Evolutionary conservation across 2,113 vertebrate species (phyloP), one percentile per base, ranked within the genome.

Genomic region (Oreochromis spilurus): DNA sequence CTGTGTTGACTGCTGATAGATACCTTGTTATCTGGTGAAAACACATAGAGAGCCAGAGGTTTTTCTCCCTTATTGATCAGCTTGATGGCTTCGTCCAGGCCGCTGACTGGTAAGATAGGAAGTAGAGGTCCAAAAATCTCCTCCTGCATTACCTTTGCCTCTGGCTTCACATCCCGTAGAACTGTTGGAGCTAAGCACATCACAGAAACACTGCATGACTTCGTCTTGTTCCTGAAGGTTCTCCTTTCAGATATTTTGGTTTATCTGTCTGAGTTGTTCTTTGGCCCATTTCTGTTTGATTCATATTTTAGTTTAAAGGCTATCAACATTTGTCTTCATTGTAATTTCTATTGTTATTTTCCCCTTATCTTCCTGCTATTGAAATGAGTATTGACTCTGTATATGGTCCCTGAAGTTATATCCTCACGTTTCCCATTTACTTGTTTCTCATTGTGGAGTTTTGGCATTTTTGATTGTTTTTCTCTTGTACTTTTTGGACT

Each of bases 121-220:
- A 99, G 96, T 79, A 99, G 19, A 0, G 98, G 98, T 2, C 98
- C 98, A 81, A 99, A 99, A 92, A 99, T 99, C 90, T 99, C 98
- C 89, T 99, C 98, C 92, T 98, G 97, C 98, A 99, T 99, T 88
- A 99, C 96, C 84, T 94, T 98, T 2, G 97, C 94, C 1, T 96
- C 94, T 1, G 97, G 97, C 54, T 96, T 96, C 72, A 99, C 98
- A 0, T 99, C 96, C 0, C 94, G 95, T 45, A 99, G 96, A 60
- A 99, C 17, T 0, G 97, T 99, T 1, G 98, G 98, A 12, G 97
- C 98, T 99, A 38, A 87, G 55, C n/a, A 40, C 3, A 83, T 67
- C 40, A 55, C 17, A 81, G 8, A 48, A 65, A 70, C 6, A 48
- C 7, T 17, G 38, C 53, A 52, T 77, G 70, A 19, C 9, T 14